phyloP scores from a whole-genome alignment of 2,888 invertebrate species.

The Tuta absoluta region DNA sequence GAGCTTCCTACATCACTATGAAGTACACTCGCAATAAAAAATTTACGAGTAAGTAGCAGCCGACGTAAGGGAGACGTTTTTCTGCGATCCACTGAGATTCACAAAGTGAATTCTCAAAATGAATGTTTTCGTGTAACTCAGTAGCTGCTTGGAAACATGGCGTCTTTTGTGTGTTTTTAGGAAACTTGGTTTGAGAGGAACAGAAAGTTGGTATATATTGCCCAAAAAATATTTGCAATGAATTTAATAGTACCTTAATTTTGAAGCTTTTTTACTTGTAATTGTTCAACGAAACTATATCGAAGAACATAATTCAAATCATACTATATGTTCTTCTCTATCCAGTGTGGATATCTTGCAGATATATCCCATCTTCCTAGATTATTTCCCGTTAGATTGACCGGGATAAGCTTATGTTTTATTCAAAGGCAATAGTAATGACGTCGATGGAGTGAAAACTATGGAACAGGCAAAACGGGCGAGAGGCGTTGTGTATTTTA shows the following conservation, averaged over 20 bases:
- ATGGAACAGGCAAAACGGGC: background rate
- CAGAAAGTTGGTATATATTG: no score
- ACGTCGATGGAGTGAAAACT: slow-evolving; percentile 9
- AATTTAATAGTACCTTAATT: no score
- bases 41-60: slow-evolving; percentile 1
- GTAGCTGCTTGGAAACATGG: background rate
- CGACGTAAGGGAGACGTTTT: slow-evolving; percentile 3
- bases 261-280: no score
- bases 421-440: slow-evolving; percentile 14
- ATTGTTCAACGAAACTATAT: no score
- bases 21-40: background rate
- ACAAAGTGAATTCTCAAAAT: background rate
- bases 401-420: slow-evolving; percentile 17
- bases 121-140: background rate
- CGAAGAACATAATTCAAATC: no score
- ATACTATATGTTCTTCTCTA: no score
- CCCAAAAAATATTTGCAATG: no score
- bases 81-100: background rate
- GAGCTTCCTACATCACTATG: background rate
- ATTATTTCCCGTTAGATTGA: slow-evolving; percentile 7
- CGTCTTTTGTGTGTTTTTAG: background rate
- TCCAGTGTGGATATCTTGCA: no score
- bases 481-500: background rate
- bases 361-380: background rate
- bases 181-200: background rate